Evolutionary conservation across 1,140 invertebrate species (phyloP).

Genomic region (Mercenaria mercenaria): DNA sequence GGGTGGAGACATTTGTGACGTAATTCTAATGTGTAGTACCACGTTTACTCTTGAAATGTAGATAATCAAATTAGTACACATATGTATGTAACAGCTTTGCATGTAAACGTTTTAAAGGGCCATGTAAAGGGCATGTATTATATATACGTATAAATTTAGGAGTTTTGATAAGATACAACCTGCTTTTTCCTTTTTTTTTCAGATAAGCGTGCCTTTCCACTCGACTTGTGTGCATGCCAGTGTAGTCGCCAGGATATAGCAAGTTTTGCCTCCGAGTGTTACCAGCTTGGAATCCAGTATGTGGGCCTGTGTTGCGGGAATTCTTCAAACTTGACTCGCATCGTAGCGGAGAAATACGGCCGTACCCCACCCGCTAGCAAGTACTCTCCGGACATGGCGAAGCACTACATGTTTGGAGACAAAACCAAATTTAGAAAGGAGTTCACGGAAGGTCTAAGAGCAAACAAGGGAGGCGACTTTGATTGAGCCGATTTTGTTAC

Average conservation of each 20-base stretch:
- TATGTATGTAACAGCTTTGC: too few relatives aligned
- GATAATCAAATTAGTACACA: too few relatives aligned
- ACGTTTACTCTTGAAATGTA: too few relatives aligned
- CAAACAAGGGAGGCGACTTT: neutral
- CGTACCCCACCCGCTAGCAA: conserved; percentile 70
- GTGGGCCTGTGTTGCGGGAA: conserved; percentile 82
- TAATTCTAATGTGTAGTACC: too few relatives aligned
- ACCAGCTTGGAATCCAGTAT: conserved; percentile 79
- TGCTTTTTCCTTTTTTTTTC: conserved; percentile 43
- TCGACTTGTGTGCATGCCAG: conserved; percentile 69
- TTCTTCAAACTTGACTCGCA: conserved; percentile 71
- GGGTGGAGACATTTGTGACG: too few relatives aligned
- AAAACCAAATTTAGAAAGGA: conserved; percentile 23
- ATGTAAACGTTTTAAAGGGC: too few relatives aligned
- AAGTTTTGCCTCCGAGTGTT: conserved; percentile 73
- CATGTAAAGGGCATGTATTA: too few relatives aligned
- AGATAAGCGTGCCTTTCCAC: conserved; percentile 74
- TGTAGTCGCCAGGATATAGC: conserved; percentile 72
- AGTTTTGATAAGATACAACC: neutral
- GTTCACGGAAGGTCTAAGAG: too few relatives aligned
- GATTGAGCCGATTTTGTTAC: too few relatives aligned
- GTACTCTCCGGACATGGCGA: conserved; percentile 72
- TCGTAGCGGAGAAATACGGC: conserved; percentile 76
- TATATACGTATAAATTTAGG: neutral
- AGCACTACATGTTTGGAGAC: conserved; percentile 70